Evolutionary conservation across 1,140 invertebrate genomes (phyloP).

Genomic region (Zaprionus ghesquierei): DNA sequence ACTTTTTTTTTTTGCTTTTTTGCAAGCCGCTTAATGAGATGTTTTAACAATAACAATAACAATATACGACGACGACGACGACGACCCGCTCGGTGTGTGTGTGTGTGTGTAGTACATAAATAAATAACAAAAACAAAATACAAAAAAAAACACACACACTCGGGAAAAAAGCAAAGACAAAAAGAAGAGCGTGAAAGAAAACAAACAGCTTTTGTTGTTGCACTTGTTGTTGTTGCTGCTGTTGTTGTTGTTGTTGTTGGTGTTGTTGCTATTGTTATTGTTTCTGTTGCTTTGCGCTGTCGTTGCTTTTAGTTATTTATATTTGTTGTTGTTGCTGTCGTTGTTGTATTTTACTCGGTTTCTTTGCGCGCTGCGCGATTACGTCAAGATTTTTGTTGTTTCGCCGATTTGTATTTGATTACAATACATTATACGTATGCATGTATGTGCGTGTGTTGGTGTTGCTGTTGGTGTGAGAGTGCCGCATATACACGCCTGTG

Average conservation of each 20-base stretch:
- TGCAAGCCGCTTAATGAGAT: slow-evolving; percentile 45
- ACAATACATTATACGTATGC: slow-evolving; percentile 43
- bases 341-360: slow-evolving; percentile 41
- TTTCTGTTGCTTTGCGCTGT: slow-evolving; percentile 35
- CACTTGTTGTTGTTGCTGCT: slow-evolving; percentile 26
- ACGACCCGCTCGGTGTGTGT: not conserved
- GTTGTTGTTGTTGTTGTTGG: slow-evolving; percentile 1
- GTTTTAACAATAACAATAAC: slow-evolving; percentile 34
- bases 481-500: not conserved
- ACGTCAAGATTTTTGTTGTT: slow-evolving; percentile 80
- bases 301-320: slow-evolving; percentile 33
- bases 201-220: slow-evolving; percentile 33
- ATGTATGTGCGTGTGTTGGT: not conserved
- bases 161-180: slow-evolving; percentile 4
- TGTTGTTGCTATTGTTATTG: slow-evolving; percentile 41
- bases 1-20: slow-evolving; percentile 36
- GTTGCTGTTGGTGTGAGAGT: not conserved
- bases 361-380: slow-evolving; percentile 62
- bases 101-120: slow-evolving; percentile 23
- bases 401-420: slow-evolving; percentile 75
- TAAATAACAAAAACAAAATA: slow-evolving; percentile 31
- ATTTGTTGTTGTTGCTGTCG: slow-evolving; percentile 34
- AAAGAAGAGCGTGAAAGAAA: slow-evolving; percentile 31
- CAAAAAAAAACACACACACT: slow-evolving; percentile 10
- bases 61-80: slow-evolving; percentile 11